Conservation (phyloP, 2,888 invertebrate genomes). For the Iselma pallidipennis region DNA sequence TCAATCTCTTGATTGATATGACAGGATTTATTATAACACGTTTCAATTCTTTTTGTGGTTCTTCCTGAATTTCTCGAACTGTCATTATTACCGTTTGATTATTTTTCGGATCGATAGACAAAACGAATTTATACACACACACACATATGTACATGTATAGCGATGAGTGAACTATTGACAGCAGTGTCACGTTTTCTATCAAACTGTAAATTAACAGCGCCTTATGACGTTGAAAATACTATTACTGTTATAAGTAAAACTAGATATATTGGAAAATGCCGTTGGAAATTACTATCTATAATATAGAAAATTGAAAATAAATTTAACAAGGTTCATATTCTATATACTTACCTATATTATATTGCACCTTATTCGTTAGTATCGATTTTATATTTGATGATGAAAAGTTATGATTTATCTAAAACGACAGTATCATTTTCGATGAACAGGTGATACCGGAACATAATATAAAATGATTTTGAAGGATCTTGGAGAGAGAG, state of each 20-base stretch:
- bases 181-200: background rate
- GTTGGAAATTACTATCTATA: background rate
- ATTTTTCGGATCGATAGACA: background rate
- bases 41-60: background rate
- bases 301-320: background rate
- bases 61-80: background rate
- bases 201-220: background rate
- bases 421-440: conserved; percentile 1
- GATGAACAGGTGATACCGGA: conserved; percentile 2
- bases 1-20: too few relatives aligned
- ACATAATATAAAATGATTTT: background rate
- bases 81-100: background rate
- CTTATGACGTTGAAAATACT: background rate
- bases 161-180: background rate
- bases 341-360: too few relatives aligned
- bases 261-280: background rate
- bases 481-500: background rate
- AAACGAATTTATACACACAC: too few relatives aligned
- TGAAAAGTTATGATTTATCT: background rate
- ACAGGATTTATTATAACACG: too few relatives aligned
- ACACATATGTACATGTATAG: too few relatives aligned
- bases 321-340: background rate
- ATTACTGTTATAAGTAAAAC: background rate
- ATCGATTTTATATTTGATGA: background rate
- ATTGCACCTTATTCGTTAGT: background rate